phyloP scores from a whole-genome alignment of 1,140 invertebrate genomes.

The Notospermus geniculatus region DNA sequence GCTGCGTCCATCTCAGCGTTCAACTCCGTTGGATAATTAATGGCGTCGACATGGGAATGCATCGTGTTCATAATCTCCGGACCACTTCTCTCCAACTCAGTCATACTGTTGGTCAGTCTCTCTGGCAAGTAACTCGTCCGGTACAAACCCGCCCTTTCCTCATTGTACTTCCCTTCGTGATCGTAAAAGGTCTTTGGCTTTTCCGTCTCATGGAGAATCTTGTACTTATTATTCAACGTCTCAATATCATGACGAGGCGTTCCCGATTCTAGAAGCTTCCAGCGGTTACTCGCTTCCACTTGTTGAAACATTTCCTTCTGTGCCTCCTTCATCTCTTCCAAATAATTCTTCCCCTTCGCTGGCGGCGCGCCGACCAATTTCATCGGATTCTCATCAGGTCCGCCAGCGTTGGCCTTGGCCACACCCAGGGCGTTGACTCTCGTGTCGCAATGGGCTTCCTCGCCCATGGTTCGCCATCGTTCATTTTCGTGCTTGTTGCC shows the following conservation, averaged over 20 bases:
- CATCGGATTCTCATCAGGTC: neutral
- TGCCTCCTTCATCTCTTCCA: conserved; percentile 27
- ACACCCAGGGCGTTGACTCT: neutral
- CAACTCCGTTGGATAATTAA: conserved; percentile 33
- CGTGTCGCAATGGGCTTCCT: neutral
- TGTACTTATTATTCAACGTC: conserved; percentile 37
- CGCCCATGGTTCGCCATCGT: conserved; percentile 26
- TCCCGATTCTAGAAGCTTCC: conserved; percentile 39
- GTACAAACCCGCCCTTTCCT: conserved; percentile 50
- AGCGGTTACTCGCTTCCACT: conserved; percentile 49
- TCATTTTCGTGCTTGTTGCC: conserved; percentile 17
- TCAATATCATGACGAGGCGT: conserved; percentile 40
- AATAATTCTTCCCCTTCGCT: neutral
- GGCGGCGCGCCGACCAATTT: neutral
- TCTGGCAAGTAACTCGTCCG: conserved; percentile 49
- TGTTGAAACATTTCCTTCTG: conserved; percentile 31
- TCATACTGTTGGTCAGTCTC: conserved; percentile 38
- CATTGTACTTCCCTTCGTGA: conserved; percentile 48
- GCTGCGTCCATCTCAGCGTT: conserved; percentile 38
- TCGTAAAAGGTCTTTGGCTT: conserved; percentile 43
- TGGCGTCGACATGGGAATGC: conserved; percentile 38
- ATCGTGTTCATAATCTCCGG: conserved; percentile 42
- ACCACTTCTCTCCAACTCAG: conserved; percentile 26
- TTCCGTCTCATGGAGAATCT: conserved; percentile 31
- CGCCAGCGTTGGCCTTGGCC: neutral